A percentile compares a stretch with the other conserved stretches of the same genome.
These are phyloP conservation scores for Rotaria magnacalcarata DNA, from an alignment of 2,888 invertebrate genomes.

Conservation along the genomic window DNA sequence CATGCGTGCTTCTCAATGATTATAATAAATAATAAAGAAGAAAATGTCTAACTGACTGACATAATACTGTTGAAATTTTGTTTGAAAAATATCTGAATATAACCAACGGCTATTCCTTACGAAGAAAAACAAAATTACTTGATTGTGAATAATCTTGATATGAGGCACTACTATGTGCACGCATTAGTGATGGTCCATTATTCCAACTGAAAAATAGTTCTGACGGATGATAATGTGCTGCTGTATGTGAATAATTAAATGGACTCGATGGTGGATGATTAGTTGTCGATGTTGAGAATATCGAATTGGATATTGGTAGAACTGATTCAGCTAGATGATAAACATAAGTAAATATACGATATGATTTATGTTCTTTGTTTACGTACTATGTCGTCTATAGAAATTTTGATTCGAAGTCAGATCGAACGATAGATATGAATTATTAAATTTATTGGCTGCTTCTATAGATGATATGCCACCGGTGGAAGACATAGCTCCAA, in stretches of 20 bases:
- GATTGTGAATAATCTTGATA: neutral
- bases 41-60: too few species aligned
- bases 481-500: neutral
- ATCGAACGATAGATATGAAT: neutral
- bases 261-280: neutral
- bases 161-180: neutral
- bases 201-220: neutral
- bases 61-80: too few species aligned
- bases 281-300: neutral
- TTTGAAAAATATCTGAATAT: too few species aligned
- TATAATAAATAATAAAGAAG: too few species aligned
- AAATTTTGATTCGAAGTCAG: neutral
- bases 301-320: neutral
- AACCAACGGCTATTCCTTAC: too few species aligned
- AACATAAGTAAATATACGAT: neutral
- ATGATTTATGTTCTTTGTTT: neutral
- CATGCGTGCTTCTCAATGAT: too few species aligned
- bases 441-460: neutral
- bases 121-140: neutral
- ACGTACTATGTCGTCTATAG: neutral
- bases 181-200: constrained; percentile 10
- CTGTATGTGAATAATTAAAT: neutral
- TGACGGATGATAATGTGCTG: neutral
- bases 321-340: neutral
- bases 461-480: neutral